Base-by-base conservation (phyloP, 2,888 invertebrate genomes). In the Andrena dorsata region DNA sequence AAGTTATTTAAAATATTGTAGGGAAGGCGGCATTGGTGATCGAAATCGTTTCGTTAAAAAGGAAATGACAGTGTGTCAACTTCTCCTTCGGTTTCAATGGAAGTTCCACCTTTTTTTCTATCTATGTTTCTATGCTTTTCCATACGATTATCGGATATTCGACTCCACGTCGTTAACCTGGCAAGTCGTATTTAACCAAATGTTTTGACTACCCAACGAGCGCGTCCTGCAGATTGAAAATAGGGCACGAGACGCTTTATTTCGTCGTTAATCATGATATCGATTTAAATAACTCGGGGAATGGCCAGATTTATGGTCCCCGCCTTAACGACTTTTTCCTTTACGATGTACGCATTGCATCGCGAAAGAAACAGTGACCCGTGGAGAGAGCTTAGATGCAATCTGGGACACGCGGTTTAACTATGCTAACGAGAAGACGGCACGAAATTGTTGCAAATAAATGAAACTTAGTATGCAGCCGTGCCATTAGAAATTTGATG, bases 171-270 rank as follows among this genome's bases (percentile, higher is more conserved):
- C 13, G 7, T 49, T 58, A 13, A 7, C 5, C n/a, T 16, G 26
- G 8, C 23, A 49, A 28, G 28, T 2, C 23, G 13, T 49, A 13
- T 20, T 49, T 2, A 16, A 0, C 6, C 7, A 26, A 0, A 60
- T 2, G 28, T 20, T 13, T 23, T 20, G 47, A 26, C 6, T 20
- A 47, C 16, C 7, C 6, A 16, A 23, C 4, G 16, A 6, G 13
- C 20, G 28, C 8, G 26, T 58, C 35, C 58, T 28, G 71, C 26
- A 5, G 13, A 10, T n/a, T 32, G 49, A 26, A 80, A 49, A 51
- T 2, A 16, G 16, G 10, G 1, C 32, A 16, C 1, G 28, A 35
- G 49, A n/a, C 35, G 13, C 2, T 47, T 66, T 20, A 30, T 1
- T 2, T 58, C 8, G 16, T 41, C 58, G 41, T 61, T 47, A 66